These are phyloP conservation scores for Oncorhynchus mykiss DNA, from an alignment of 2,113 vertebrate genomes.

Conservation along the genomic window DNA sequence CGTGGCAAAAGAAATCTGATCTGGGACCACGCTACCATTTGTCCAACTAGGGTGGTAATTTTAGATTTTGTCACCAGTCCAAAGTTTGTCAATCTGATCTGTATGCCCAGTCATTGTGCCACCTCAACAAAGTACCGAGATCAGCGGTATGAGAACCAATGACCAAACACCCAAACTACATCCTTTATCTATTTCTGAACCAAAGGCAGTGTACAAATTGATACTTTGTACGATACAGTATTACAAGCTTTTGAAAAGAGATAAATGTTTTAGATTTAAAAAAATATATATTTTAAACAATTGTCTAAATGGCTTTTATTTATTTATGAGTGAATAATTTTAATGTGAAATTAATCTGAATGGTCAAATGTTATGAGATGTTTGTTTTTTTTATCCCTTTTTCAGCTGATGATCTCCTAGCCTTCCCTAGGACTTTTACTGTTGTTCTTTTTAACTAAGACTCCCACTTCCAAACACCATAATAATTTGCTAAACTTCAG, in stretches of 20 bases:
- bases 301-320: neutral
- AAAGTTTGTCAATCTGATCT: no score
- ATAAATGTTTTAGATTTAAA: conserved; percentile 33
- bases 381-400: neutral
- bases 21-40: no score
- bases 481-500: no score
- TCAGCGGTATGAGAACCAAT: neutral
- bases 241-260: conserved; percentile 35
- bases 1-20: no score
- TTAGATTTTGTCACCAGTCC: conserved; percentile 29
- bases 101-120: no score
- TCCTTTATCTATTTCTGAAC: conserved; percentile 46
- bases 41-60: no score
- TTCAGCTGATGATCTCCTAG: conserved; percentile 20
- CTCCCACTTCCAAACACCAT: no score
- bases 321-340: neutral
- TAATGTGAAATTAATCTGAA: neutral
- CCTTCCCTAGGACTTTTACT: no score
- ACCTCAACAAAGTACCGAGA: neutral
- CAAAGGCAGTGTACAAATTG: conserved; percentile 45
- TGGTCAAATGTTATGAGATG: neutral
- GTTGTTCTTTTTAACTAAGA: no score
- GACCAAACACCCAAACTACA: conserved; percentile 10
- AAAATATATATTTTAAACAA: no score
- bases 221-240: conserved; percentile 53